A percentile compares a stretch with the other conserved stretches of the same genome.
Evolutionary conservation across 2,888 invertebrate genomes (phyloP).

Genomic region (Pheosia gnoma): DNA sequence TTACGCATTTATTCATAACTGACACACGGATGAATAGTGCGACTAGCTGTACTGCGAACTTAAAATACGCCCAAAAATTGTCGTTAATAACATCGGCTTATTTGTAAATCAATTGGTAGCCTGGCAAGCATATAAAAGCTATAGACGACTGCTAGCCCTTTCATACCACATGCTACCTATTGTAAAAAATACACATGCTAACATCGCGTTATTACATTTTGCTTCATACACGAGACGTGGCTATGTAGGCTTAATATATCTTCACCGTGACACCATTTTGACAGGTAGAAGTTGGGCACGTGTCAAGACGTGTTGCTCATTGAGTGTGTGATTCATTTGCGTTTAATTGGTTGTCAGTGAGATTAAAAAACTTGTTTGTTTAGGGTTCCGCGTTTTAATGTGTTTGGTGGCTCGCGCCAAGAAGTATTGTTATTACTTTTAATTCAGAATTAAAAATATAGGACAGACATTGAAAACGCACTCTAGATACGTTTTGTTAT

Average conservation of each 20-base stretch:
- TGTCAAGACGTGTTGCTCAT: slow-evolving; percentile 9
- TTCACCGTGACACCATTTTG: slow-evolving; percentile 33
- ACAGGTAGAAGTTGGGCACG: slow-evolving; percentile 12
- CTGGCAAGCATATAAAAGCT: no score
- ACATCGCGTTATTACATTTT: neutral
- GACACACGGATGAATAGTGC: slow-evolving; percentile 29
- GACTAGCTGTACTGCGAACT: slow-evolving; percentile 12
- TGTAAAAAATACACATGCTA: neutral
- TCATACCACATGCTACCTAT: no score
- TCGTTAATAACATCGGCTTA: no score
- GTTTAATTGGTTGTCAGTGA: slow-evolving; percentile 8
- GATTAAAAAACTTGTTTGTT: slow-evolving; percentile 6
- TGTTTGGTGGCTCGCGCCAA: neutral
- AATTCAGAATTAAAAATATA: neutral
- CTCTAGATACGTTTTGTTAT: neutral
- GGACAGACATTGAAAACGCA: neutral
- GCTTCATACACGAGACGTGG: neutral
- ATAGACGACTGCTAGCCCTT: no score
- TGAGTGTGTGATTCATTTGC: slow-evolving; percentile 13
- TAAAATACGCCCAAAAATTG: no score
- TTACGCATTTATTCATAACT: slow-evolving; percentile 49
- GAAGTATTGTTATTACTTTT: neutral
- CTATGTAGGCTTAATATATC: slow-evolving; percentile 29
- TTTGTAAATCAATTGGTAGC: no score
- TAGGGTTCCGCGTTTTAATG: neutral